Evolutionary conservation across 2,797 vertebrate genomes (phyloP), one percentile per base, ranked within the genome.

Genomic region (Eptatretus atami): DNA sequence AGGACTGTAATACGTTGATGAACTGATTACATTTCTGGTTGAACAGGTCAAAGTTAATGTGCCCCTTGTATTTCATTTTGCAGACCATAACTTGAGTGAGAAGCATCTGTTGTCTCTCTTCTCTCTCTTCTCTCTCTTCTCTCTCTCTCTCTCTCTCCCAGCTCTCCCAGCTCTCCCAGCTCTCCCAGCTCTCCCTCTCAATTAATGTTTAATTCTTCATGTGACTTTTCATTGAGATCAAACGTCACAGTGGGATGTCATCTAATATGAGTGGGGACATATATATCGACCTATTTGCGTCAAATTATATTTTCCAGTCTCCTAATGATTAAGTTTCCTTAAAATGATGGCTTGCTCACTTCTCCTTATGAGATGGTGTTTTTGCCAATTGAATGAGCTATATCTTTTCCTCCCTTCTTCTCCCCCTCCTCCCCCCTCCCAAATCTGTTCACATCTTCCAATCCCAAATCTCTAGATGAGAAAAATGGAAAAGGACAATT

Each of bases 61-160:
- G 6, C 31, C 31, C 3, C 31, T 44, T 44, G 31, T 8, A 44
- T 44, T 44, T 44, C 31, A 44, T 44, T 44, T 44, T 44, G 31
- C 31, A 44, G 31, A 44, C 31, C 31, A 44, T 44, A 44, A 44
- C 31, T 44, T 8, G 2, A 84, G 86, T 84, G 86, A 85, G 85
- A 82, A 80, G 79, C 78, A 78, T 75, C 78, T 79, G 80, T 79
- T 78, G 75, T 78, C 80, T 77, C 76, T 24, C 77, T 76, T 78
- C 76, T 75, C 70, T 74, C 15, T 74, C 76, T 72, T 70, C 70
- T 73, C 71, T 74, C 72, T 74, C 76, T 79, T 73, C 65, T 73
- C 74, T 71, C 77, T 70, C 73, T 73, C 69, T 67, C 73, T 73
- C 75, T 77, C 70, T 69, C 69, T 66, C 70, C 70, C 66, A n/a